Conservation (phyloP, 2,113 vertebrate species). For the Oxygymnocypris stewartii region DNA sequence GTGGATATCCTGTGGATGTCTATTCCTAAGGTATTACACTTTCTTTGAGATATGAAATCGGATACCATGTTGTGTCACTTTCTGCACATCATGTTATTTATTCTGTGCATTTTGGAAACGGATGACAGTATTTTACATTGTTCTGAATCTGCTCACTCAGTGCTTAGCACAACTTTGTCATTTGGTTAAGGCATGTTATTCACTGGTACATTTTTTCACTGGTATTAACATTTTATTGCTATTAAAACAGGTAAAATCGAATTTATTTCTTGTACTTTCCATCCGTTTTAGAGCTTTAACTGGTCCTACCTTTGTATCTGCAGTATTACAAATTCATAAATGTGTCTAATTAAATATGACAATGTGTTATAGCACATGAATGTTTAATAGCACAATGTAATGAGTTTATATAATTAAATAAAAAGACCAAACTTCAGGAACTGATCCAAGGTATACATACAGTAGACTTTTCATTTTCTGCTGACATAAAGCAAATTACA, state of each 20-base stretch:
- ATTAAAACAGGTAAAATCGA: neutral
- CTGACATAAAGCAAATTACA: neutral
- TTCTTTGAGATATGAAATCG: neutral
- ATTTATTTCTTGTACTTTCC: neutral
- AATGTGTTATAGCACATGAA: neutral
- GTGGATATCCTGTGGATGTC: neutral
- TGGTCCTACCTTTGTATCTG: slow-evolving; percentile 44
- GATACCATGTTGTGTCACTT: slow-evolving; percentile 21
- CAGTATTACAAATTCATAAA: slow-evolving; percentile 20
- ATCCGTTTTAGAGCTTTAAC: slow-evolving; percentile 7
- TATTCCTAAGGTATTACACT: neutral
- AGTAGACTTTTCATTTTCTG: neutral
- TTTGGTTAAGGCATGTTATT: neutral
- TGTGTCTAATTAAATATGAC: neutral
- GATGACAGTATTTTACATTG: neutral
- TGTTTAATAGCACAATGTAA: slow-evolving; percentile 15
- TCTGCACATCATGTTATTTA: slow-evolving; percentile 28
- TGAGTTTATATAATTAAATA: slow-evolving; percentile 32
- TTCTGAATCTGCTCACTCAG: neutral
- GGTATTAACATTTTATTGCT: neutral
- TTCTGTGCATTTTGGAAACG: neutral
- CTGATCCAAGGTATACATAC: neutral
- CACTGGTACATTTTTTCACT: neutral
- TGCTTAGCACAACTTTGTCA: neutral
- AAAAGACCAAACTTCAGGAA: neutral